Base-by-base conservation (phyloP, 2,113 vertebrate genomes). In the Entelurus aequoreus region DNA sequence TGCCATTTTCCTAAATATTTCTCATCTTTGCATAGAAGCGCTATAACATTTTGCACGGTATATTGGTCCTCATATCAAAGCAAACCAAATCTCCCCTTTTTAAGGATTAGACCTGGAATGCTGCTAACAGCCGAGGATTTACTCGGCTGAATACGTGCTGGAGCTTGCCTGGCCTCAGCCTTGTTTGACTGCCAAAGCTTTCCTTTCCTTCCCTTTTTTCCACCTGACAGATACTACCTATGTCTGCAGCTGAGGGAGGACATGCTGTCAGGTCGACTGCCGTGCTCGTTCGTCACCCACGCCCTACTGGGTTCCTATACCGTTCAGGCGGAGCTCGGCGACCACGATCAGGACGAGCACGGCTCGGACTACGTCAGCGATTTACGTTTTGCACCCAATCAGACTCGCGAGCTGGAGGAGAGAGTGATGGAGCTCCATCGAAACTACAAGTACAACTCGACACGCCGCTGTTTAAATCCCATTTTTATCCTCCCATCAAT, bases 171-270 rank as follows among this genome's bases (percentile, higher is more conserved):
- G 54, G 66, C 53, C 63, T 78, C 47, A 42, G 56, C 28, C 66
- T 69, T 36, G 71, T 84, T 64, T 75, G 74, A 74, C 71, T 73
- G 64, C 75, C 76, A 76, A 77, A 70, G 46, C 55, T 60, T 62
- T 56, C 15, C 52, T 59, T 38, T 69, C 53, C 51, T 59, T 48
- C 19, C 48, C 48, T 61, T 67, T 73, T 42, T 76, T 55, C 78
- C 68, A 6, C 59, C 57, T 78, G 71, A 75, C 87, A 99, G 97
- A 88, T 99, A 98, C 89, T 99, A 98, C 90, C 91, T 99, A 86
- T 99, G 96, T 90, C 91, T 98, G 86, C 97, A 99, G 90, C 92
- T 99, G 85, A 93, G 96, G 68, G 94, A 97, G 0, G 97, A 99
- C 86, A 98, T 99, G 87, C 92, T 97, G 89, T 96, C 93, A 0